phyloP scores from a whole-genome alignment of 2,113 vertebrate species.

The Cisticola juncidis region DNA sequence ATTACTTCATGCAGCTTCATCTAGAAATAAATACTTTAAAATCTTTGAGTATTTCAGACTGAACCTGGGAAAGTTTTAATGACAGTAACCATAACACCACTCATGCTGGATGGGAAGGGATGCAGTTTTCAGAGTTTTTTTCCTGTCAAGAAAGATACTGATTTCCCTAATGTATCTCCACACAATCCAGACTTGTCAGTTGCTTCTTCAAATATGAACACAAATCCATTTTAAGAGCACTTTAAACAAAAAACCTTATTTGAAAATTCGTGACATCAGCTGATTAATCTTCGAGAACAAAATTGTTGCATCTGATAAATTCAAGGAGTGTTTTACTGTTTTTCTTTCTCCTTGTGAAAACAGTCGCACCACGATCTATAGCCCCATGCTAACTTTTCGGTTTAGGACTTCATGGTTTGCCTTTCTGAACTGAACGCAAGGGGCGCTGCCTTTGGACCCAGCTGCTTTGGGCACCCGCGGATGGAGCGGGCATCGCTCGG shows the following conservation, averaged over 20 bases:
- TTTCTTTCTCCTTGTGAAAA: neutral
- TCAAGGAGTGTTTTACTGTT: neutral
- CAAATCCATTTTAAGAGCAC: neutral
- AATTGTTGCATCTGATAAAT: neutral
- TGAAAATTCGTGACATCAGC: neutral
- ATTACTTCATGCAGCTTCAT: conserved; percentile 22
- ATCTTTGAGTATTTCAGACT: neutral
- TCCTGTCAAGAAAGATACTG: neutral
- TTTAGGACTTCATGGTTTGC: neutral
- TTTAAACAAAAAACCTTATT: neutral
- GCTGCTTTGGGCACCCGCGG: fast-evolving
- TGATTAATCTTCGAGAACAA: neutral
- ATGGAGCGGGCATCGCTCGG: neutral
- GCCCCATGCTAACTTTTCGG: fast-evolving
- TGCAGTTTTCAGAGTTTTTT: neutral
- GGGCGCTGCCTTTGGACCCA: fast-evolving
- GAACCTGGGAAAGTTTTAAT: neutral
- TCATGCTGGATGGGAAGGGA: neutral
- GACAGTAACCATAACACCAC: neutral
- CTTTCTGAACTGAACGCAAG: neutral
- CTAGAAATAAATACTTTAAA: neutral
- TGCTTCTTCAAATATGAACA: neutral
- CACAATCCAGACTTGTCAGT: neutral
- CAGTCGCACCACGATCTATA: fast-evolving
- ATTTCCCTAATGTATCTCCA: neutral